These are phyloP conservation scores for Coptodon rendalli DNA, from an alignment of 2,113 vertebrate species.

Conservation along the genomic window DNA sequence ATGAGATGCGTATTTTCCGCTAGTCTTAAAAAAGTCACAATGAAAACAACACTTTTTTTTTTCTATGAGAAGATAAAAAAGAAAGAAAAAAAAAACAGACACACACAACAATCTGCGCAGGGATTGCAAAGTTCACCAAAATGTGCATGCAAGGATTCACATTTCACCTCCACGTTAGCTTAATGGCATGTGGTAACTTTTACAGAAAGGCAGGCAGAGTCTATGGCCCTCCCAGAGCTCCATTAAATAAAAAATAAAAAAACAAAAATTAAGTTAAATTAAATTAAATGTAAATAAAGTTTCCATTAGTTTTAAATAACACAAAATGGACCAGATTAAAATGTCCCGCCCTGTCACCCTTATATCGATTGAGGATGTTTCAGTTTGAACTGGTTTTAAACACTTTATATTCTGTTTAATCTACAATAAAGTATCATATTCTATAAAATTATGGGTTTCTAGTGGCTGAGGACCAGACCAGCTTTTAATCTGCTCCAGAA, in stretches of 20 bases:
- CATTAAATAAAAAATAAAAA: neutral
- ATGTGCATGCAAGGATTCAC: neutral
- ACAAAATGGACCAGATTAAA: neutral
- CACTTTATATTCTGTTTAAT: neutral
- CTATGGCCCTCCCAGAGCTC: neutral
- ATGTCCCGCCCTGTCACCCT: neutral
- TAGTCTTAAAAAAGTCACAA: neutral
- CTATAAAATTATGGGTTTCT: neutral
- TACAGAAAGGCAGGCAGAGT: neutral
- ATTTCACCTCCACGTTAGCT: slow-evolving; percentile 24
- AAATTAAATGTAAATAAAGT: neutral
- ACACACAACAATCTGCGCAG: neutral
- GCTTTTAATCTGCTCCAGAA: neutral
- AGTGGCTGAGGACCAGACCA: neutral
- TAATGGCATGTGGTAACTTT: neutral
- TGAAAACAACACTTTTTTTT: neutral
- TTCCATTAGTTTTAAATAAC: neutral
- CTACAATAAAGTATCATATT: neutral
- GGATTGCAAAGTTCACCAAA: slow-evolving; percentile 22
- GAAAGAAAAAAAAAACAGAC: neutral
- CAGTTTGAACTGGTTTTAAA: neutral
- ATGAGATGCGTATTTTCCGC: neutral
- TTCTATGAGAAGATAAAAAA: neutral
- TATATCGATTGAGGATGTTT: neutral
- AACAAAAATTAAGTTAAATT: neutral